Evolutionary conservation across 2,113 vertebrate species (phyloP).

Genomic region (Chlorodrepanis virens): DNA sequence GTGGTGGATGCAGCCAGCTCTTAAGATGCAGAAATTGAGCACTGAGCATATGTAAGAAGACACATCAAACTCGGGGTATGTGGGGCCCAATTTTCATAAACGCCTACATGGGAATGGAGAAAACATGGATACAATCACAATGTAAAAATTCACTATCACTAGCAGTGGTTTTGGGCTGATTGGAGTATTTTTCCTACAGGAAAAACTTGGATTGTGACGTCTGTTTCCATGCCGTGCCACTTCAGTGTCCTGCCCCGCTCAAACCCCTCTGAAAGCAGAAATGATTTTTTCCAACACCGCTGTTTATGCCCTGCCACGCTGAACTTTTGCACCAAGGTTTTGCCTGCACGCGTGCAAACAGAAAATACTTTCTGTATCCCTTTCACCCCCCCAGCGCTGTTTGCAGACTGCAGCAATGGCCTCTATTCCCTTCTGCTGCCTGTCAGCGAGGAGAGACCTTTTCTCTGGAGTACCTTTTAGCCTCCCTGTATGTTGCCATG

Average conservation of each 20-base stretch:
- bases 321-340: background rate
- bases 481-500: slow-evolving; percentile 54
- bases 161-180: background rate
- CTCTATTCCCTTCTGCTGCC: background rate
- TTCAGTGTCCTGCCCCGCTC: background rate
- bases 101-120: background rate
- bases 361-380: background rate
- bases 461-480: slow-evolving; percentile 49
- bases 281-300: background rate
- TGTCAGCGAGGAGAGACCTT: slow-evolving; percentile 7
- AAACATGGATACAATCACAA: background rate
- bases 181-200: background rate
- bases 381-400: background rate
- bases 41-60: background rate
- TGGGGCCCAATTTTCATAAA: background rate
- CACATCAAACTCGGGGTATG: background rate
- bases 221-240: background rate
- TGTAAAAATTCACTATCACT: background rate
- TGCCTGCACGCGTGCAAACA: background rate
- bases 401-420: background rate
- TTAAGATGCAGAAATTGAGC: background rate
- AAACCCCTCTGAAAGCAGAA: background rate
- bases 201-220: background rate
- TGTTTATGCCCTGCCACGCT: background rate
- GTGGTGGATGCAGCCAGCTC: background rate